phyloP scores from a whole-genome alignment of 1,140 invertebrate species.

The Triops longicaudatus region DNA sequence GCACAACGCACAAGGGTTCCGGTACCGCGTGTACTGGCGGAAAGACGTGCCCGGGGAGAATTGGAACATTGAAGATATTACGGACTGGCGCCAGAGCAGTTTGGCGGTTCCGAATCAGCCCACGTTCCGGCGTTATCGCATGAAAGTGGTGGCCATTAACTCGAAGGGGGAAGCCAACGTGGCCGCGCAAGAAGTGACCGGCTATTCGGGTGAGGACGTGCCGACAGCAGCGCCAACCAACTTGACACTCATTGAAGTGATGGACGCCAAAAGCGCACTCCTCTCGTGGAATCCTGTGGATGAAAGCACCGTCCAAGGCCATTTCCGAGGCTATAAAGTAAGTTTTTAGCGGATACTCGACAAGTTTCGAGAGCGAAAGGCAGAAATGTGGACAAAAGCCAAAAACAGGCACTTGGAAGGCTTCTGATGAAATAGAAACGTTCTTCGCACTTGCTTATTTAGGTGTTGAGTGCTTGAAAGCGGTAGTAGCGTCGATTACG shows the following conservation, averaged over 20 bases:
- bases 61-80: conserved; percentile 64
- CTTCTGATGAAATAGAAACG: too few relatives aligned
- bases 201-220: conserved; percentile 90
- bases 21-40: conserved; percentile 81
- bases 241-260: conserved; percentile 66
- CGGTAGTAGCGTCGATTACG: too few relatives aligned
- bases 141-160: conserved; percentile 89
- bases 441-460: too few relatives aligned
- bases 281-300: conserved; percentile 63
- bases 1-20: conserved; percentile 88
- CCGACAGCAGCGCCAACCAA: conserved; percentile 73
- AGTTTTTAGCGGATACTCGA: too few relatives aligned
- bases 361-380: conserved; percentile 30
- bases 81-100: conserved; percentile 61
- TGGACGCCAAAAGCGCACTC: conserved; percentile 61
- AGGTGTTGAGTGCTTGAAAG: too few relatives aligned
- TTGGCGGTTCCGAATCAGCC: conserved; percentile 67
- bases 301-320: conserved; percentile 48
- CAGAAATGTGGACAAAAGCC: background rate
- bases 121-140: conserved; percentile 83
- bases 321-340: conserved; percentile 86
- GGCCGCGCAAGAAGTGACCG: conserved; percentile 67
- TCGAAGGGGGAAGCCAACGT: conserved; percentile 77
- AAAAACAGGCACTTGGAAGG: too few relatives aligned
- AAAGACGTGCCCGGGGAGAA: conserved; percentile 62